phyloP scores from a whole-genome alignment of 1,140 invertebrate genomes.

The Apis florea region DNA sequence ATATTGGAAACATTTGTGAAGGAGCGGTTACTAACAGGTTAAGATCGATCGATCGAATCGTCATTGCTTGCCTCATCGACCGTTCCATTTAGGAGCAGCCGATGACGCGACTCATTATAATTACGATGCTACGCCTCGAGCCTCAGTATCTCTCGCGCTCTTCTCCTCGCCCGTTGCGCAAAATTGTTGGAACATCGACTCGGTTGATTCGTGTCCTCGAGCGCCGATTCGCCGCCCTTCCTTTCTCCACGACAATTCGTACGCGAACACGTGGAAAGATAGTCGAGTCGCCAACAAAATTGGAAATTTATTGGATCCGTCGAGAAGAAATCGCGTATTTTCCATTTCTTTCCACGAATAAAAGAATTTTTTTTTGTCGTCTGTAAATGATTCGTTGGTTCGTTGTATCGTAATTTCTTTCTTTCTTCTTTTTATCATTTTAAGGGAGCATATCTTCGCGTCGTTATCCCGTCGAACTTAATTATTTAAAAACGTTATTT shows the following conservation, averaged over 20 bases:
- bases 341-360: too few relatives aligned
- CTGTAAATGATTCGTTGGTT: too few relatives aligned
- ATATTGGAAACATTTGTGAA: too few relatives aligned
- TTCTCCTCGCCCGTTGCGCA: constrained; percentile 35
- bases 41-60: constrained; percentile 27
- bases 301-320: too few relatives aligned
- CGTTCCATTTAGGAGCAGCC: constrained; percentile 61
- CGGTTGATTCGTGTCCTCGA: background rate
- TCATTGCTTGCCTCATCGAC: constrained; percentile 51
- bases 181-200: constrained; percentile 10
- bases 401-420: too few relatives aligned
- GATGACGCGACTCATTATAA: constrained; percentile 65
- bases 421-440: too few relatives aligned
- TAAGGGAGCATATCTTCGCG: too few relatives aligned
- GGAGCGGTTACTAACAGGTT: too few relatives aligned
- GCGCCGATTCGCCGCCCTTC: background rate
- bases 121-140: constrained; percentile 54
- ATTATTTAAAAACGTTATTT: background rate
- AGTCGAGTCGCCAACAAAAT: too few relatives aligned
- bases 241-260: background rate
- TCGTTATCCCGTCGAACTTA: too few relatives aligned
- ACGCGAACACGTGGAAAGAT: background rate
- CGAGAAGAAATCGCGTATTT: too few relatives aligned
- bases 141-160: constrained; percentile 49
- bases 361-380: too few relatives aligned